Evolutionary conservation across 2,113 vertebrate species (phyloP).

Genomic region (Zosterops hypoxanthus): DNA sequence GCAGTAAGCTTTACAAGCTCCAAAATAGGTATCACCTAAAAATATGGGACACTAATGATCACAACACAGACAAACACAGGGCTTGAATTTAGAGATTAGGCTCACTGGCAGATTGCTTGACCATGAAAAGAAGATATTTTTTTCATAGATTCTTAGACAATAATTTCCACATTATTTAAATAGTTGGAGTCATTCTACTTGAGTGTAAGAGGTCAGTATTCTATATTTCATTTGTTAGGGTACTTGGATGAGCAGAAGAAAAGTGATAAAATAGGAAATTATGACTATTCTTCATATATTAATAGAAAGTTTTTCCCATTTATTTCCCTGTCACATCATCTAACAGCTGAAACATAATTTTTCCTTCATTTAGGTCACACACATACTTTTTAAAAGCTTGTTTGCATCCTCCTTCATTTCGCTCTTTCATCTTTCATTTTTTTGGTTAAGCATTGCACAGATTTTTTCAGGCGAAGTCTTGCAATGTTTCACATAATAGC

Average conservation of each 20-base stretch:
- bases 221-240: neutral
- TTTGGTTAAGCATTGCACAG: neutral
- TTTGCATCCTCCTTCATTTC: neutral
- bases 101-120: neutral
- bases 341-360: neutral
- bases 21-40: neutral
- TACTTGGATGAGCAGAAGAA: neutral
- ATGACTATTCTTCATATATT: neutral
- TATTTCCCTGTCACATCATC: neutral
- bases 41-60: neutral
- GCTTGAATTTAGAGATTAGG: neutral
- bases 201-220: neutral
- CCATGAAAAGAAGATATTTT: neutral
- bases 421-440: neutral
- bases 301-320: neutral
- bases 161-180: neutral
- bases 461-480: neutral
- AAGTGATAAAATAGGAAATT: neutral
- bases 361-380: neutral
- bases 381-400: neutral
- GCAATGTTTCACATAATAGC: neutral
- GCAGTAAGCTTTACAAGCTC: neutral
- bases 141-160: neutral
- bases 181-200: neutral
- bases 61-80: neutral